Evolutionary conservation across 1,140 invertebrate genomes (phyloP), one percentile per base, ranked within the genome.

Genomic region (Dendroctonus valens): DNA sequence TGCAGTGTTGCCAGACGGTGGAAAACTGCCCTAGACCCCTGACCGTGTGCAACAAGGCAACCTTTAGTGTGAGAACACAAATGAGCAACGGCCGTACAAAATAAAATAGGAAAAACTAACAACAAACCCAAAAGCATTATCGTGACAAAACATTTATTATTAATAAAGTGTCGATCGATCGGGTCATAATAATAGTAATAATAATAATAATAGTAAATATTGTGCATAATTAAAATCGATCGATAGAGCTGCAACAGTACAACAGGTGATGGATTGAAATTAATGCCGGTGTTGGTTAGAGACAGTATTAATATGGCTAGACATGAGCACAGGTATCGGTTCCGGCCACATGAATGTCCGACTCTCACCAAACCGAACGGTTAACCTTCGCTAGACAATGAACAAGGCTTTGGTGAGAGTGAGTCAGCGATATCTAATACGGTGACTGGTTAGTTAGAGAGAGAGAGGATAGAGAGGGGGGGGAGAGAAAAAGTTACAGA

Each of bases 101-200:
- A 68, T 69, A 61, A 74, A 66, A 74, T 26, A 53, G 37, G 41
- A 39, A 71, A 70, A 74, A 70, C 71, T 73, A 75, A 78, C 76
- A 78, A 76, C 72, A 78, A 77, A 76, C 77, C 77, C 77, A 78
- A 77, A 78, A 55, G 77, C 77, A 78, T 78, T 78, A 78, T 76
- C 76, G 76, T 77, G 76, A 78, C 77, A 76, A 77, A 65, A 78
- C 77, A 78, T 78, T 78, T 78, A 78, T 78, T 78, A 77, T 11
- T 51, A 51, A 7, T 77, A 70, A 73, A 76, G 75, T 76, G 75
- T 77, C 76, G 74, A 74, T 74, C 42, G 73, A 76, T 78, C 76
- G 77, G 75, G 75, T 76, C 76, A 76, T 75, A 76, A 74, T 74
- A 67, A 66, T 73, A 69, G 9, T 52, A 46, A 65, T 12, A 49